Evolutionary conservation across 2,113 vertebrate species (phyloP).

Genomic region (Heliornis fulica): DNA sequence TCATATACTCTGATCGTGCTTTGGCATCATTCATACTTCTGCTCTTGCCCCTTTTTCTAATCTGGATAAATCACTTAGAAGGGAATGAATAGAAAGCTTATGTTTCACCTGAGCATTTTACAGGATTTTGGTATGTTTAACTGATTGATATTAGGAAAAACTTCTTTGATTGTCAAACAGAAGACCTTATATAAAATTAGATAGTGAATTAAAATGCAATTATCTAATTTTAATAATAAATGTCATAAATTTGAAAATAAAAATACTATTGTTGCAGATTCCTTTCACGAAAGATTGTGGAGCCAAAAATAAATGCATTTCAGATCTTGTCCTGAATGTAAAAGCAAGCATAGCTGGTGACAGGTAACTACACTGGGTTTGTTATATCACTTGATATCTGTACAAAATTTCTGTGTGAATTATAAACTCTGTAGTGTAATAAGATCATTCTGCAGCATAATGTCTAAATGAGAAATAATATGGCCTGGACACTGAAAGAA

Average conservation of each 20-base stretch:
- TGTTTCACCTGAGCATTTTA: not conserved
- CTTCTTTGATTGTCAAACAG: not conserved
- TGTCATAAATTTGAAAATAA: not conserved
- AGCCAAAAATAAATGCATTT: slow-evolving; percentile 83
- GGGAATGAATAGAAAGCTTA: not conserved
- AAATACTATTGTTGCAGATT: slow-evolving; percentile 77
- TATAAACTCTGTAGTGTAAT: not conserved
- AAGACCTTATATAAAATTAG: not conserved
- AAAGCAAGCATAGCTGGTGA: slow-evolving; percentile 69
- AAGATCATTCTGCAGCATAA: not conserved
- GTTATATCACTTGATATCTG: not conserved
- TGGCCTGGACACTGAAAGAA: not conserved
- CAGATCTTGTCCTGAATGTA: slow-evolving; percentile 84
- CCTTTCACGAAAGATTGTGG: slow-evolving; percentile 92
- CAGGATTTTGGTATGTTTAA: not conserved
- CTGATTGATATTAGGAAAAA: not conserved
- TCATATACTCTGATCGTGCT: not conserved
- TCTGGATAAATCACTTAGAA: not conserved
- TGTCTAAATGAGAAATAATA: not conserved
- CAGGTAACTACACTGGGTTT: slow-evolving; percentile 57
- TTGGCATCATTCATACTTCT: not conserved
- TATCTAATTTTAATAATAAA: not conserved
- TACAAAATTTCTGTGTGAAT: not conserved
- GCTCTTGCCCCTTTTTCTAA: not conserved
- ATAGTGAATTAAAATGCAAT: not conserved